Conservation (phyloP, 2,113 vertebrate genomes). For the Embiotoca jacksoni region DNA sequence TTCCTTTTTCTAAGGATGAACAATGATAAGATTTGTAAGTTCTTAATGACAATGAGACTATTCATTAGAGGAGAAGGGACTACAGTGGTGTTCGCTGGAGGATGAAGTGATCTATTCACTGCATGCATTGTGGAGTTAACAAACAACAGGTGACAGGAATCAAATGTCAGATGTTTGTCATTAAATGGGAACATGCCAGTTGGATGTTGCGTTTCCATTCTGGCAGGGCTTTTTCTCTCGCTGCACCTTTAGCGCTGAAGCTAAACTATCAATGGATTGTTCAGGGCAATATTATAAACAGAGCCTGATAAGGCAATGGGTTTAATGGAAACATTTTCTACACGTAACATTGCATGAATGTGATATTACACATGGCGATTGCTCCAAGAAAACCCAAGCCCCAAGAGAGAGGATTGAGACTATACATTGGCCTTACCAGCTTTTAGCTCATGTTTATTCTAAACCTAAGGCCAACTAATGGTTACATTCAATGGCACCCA, state of each 20-base stretch:
- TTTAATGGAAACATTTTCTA: neutral
- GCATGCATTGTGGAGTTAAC: slow-evolving; percentile 5
- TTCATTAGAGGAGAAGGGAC: slow-evolving; percentile 38
- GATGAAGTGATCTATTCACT: slow-evolving; percentile 24
- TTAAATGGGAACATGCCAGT: slow-evolving; percentile 8
- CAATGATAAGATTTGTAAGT: slow-evolving; percentile 47
- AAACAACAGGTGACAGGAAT: slow-evolving; percentile 50
- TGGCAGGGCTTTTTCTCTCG: neutral
- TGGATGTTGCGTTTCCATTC: slow-evolving; percentile 16
- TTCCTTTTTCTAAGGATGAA: slow-evolving; percentile 31
- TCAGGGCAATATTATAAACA: neutral
- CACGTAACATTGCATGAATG: neutral
- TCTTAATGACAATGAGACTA: slow-evolving; percentile 43
- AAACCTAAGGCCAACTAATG: slow-evolving; percentile 25
- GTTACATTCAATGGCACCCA: slow-evolving; percentile 6
- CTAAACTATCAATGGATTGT: too few relatives aligned
- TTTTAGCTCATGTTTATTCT: slow-evolving; percentile 29
- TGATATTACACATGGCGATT: neutral
- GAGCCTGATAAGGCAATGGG: neutral
- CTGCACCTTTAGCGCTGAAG: neutral
- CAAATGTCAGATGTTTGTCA: slow-evolving; percentile 52
- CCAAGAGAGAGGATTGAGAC: neutral
- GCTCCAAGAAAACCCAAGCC: neutral
- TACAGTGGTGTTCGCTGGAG: slow-evolving; percentile 20
- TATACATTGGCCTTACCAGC: neutral